phyloP scores from a whole-genome alignment of 1,140 invertebrate genomes.

The Brachionus koreanus region DNA sequence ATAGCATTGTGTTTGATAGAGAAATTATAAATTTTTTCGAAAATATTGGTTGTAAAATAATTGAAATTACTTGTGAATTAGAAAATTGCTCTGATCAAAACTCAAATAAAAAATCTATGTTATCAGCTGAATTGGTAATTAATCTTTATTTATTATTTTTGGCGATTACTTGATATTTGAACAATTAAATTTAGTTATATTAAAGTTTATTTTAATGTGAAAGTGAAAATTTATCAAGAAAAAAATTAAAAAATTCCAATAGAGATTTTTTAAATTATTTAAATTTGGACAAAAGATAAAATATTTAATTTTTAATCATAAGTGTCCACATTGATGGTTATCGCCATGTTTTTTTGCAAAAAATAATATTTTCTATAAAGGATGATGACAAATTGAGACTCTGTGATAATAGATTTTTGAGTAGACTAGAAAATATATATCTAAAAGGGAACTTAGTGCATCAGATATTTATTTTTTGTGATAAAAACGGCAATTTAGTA shows the following conservation, averaged over 20 bases:
- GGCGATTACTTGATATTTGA: too few relatives aligned
- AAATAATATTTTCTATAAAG: neutral
- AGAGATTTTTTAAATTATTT: too few relatives aligned
- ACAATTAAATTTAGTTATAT: too few relatives aligned
- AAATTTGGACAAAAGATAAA: too few relatives aligned
- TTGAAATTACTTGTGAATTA: neutral
- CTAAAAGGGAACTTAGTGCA: neutral
- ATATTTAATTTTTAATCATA: too few relatives aligned
- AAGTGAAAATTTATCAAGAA: too few relatives aligned
- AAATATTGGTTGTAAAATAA: conserved; percentile 1
- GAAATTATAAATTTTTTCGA: neutral
- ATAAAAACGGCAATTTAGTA: neutral
- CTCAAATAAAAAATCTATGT: too few relatives aligned
- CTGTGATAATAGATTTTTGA: neutral
- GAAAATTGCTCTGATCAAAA: neutral
- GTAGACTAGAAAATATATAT: neutral
- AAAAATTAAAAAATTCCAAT: too few relatives aligned
- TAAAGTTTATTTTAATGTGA: too few relatives aligned
- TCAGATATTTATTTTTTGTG: neutral
- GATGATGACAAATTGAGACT: neutral
- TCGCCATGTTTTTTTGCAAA: neutral
- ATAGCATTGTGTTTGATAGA: neutral
- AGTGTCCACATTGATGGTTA: too few relatives aligned
- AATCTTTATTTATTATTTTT: too few relatives aligned
- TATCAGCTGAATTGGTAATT: too few relatives aligned